Base-by-base conservation (phyloP, 2,888 invertebrate genomes). In the Dyspetes luteomarginatus region DNA sequence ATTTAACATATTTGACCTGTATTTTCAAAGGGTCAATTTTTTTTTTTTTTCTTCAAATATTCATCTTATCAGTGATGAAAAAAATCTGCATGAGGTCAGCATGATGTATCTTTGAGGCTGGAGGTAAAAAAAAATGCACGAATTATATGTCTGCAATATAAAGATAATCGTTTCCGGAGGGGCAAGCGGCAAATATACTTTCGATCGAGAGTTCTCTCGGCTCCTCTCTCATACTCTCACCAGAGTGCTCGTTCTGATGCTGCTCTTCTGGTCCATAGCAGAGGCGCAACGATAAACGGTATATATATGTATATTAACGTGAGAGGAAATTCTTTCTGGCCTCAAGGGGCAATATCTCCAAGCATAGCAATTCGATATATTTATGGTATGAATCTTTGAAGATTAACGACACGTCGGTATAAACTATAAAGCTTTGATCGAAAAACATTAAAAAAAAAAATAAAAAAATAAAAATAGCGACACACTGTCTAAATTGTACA, bases 141-240 rank as follows among this genome's bases (percentile, higher is more conserved):
- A n/a, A n/a, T n/a, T n/a, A n/a, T n/a, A n/a, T n/a, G n/a, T n/a
- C n/a, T n/a, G n/a, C n/a, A n/a, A n/a, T n/a, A n/a, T n/a, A n/a
- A n/a, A n/a, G n/a, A n/a, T n/a, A n/a, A n/a, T n/a, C n/a, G n/a
- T n/a, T n/a, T n/a, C n/a, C n/a, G n/a, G 26, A 26, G 69, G 22
- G 26, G 69, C 58, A 69, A 45, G 56, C 69, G 50, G 69, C 64
- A 75, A 71, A 80, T 80, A 72, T 80, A 80, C 80, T 80, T 80
- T 80, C 80, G 80, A 80, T 80, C 72, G 72, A 72, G 48, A 73
- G 73, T 4, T 12, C 69, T 65, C 64, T 65, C 79, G 74, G n/a
- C 69, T 65, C 55, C 15, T 17, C 19, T 19, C 50, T 52, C n/a
- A 1, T 68, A 79, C 79, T 79, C 79, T 80, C 79, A 67, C 79